Conservation (phyloP, 2,113 vertebrate genomes). For the Thunnus maccoyii region DNA sequence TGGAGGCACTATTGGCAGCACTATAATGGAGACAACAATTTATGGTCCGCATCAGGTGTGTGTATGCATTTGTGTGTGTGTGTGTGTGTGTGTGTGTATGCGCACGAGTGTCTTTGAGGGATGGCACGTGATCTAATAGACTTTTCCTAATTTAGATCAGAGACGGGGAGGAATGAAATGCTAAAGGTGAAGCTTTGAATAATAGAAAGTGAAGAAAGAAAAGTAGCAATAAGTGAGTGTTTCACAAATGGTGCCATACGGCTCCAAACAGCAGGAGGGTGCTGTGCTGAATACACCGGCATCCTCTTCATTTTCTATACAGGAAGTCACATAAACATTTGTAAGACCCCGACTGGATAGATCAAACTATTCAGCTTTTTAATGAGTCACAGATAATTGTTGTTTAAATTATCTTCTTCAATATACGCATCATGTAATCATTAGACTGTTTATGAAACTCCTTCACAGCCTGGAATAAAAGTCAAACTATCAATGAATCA, state of each 20-base stretch:
- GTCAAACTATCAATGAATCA: too few relatives aligned
- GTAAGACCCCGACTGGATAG: too few relatives aligned
- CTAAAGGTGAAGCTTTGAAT: constrained; percentile 25
- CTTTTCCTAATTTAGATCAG: constrained; percentile 59
- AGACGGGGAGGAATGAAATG: constrained; percentile 29
- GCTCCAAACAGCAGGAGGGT: background rate
- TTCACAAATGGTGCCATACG: background rate
- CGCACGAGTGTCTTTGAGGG: constrained; percentile 49
- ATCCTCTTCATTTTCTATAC: too few relatives aligned
- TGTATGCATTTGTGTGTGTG: constrained; percentile 77
- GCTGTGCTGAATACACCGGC: background rate
- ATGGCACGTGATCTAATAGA: constrained; percentile 76
- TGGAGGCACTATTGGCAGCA: constrained; percentile 85
- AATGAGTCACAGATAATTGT: too few relatives aligned
- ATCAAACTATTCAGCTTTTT: too few relatives aligned
- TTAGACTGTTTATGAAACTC: too few relatives aligned
- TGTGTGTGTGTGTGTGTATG: constrained; percentile 68
- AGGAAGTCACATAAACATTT: too few relatives aligned
- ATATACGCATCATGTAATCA: too few relatives aligned
- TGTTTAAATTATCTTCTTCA: too few relatives aligned
- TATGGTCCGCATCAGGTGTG: constrained; percentile 80
- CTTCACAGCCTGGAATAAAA: too few relatives aligned
- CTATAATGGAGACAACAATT: constrained; percentile 85
- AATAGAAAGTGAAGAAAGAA: constrained; percentile 1
- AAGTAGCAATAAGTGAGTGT: background rate